Evolutionary conservation across 1,140 invertebrate species (phyloP).

Genomic region (Conopomorpha cramerella): DNA sequence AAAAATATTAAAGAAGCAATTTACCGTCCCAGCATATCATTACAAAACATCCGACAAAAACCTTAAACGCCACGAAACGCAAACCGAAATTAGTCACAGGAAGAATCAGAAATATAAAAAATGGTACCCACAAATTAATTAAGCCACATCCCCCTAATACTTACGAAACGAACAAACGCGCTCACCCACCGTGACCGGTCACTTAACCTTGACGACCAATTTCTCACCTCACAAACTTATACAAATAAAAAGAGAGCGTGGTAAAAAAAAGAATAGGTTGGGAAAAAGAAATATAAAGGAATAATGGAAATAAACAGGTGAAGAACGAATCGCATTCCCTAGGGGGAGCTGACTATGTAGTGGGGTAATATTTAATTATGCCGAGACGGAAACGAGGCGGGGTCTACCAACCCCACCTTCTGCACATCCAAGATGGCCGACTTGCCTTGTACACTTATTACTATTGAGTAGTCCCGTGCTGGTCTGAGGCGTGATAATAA

Average conservation of each 20-base stretch:
- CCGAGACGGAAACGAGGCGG: conserved; percentile 51
- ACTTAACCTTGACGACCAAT: neutral
- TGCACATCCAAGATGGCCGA: conserved; percentile 50
- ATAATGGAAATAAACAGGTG: conserved; percentile 5
- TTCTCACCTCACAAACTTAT: neutral
- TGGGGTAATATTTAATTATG: conserved; percentile 57
- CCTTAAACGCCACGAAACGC: too few species aligned
- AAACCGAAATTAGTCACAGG: too few species aligned
- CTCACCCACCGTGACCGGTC: neutral
- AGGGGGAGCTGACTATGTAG: conserved; percentile 35
- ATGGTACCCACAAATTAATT: neutral
- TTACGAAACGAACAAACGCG: neutral
- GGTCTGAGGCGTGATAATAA: conserved; percentile 45
- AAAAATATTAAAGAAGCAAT: too few species aligned
- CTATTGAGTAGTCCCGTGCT: too few species aligned
- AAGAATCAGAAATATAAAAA: neutral
- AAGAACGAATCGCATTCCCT: conserved; percentile 26
- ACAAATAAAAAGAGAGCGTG: neutral
- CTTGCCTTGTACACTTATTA: too few species aligned
- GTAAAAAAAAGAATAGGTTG: neutral
- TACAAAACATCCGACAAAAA: too few species aligned
- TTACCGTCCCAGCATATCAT: too few species aligned
- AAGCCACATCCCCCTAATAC: neutral
- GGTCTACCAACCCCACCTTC: conserved; percentile 50
- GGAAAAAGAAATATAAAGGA: neutral